Conservation (phyloP, 2,888 invertebrate genomes). For the Pegoplata infirma region DNA sequence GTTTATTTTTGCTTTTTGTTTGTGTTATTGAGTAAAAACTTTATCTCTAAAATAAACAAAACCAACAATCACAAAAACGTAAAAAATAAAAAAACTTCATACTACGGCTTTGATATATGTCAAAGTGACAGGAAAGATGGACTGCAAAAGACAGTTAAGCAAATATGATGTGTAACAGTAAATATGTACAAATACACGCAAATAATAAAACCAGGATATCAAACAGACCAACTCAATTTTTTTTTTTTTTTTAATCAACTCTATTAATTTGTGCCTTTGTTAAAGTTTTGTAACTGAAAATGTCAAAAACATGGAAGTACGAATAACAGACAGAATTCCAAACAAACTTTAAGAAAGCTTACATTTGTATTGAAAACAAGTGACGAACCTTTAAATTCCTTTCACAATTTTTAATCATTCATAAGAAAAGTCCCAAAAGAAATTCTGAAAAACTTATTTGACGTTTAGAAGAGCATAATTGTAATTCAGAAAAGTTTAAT, state of each 20-base stretch:
- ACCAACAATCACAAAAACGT: not conserved
- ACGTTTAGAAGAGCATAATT: too few relatives aligned
- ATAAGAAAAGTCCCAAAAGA: too few relatives aligned
- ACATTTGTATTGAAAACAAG: too few relatives aligned
- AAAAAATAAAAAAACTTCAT: not conserved
- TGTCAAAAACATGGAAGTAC: slow-evolving; percentile 28
- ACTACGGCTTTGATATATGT: not conserved
- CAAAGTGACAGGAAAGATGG: not conserved
- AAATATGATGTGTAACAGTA: slow-evolving; percentile 29
- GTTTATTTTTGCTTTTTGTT: too few relatives aligned
- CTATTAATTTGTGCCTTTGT: not conserved
- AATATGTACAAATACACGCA: not conserved
- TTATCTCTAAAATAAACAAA: not conserved
- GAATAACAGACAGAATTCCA: slow-evolving; percentile 1
- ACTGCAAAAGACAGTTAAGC: slow-evolving; percentile 34
- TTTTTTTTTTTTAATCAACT: not conserved
- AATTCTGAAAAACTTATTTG: too few relatives aligned
- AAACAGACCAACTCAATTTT: not conserved
- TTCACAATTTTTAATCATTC: too few relatives aligned
- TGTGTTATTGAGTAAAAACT: not conserved
- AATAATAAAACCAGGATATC: slow-evolving; percentile 7
- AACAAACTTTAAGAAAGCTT: slow-evolving; percentile 7
- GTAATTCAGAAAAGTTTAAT: too few relatives aligned
- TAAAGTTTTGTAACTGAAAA: not conserved
- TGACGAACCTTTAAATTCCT: too few relatives aligned